Percentiles rank a stretch among this genome's conserved stretches.
These are phyloP conservation scores for Cordilura impudica DNA, from an alignment of 2,888 invertebrate genomes.

Conservation along the genomic window DNA sequence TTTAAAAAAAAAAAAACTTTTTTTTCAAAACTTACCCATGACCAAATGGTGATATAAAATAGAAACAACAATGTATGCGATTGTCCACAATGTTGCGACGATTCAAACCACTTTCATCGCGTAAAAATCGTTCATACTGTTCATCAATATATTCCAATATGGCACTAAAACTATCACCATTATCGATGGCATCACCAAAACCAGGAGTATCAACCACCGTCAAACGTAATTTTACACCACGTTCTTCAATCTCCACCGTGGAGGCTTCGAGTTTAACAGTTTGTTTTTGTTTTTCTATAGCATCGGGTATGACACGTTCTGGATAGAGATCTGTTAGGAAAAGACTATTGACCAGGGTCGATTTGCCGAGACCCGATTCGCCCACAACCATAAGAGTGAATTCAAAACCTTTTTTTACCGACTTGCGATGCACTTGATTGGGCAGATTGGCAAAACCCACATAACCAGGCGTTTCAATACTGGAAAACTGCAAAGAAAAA, in stretches of 20 bases:
- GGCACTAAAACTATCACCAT: conserved; percentile 93
- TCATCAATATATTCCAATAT: conserved; percentile 98
- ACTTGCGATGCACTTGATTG: conserved; percentile 97
- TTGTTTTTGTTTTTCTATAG: conserved; percentile 93
- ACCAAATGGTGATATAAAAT: conserved; percentile 97
- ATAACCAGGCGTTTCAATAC: conserved; percentile 91
- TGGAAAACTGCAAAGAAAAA: conserved; percentile 84
- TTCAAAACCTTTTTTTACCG: conserved; percentile 98
- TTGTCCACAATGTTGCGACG: conserved; percentile 97
- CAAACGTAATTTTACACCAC: conserved; percentile 93
- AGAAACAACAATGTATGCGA: conserved; percentile 98
- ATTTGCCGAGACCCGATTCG: conserved; percentile 94
- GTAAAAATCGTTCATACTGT: conserved; percentile 94
- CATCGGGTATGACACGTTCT: conserved; percentile 92
- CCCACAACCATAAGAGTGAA: conserved; percentile 98
- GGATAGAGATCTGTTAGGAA: conserved; percentile 97
- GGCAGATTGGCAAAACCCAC: conserved; percentile 90
- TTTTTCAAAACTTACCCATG: conserved; percentile 85
- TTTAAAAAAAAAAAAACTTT: neutral
- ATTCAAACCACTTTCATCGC: conserved; percentile 96
- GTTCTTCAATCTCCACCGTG: conserved; percentile 97
- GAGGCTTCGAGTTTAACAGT: conserved; percentile 96
- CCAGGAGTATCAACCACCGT: conserved; percentile 98
- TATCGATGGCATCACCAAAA: conserved; percentile 96
- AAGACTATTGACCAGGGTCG: conserved; percentile 95